Evolutionary conservation across 2,888 invertebrate species (phyloP).

Genomic region (Apoderus coryli): DNA sequence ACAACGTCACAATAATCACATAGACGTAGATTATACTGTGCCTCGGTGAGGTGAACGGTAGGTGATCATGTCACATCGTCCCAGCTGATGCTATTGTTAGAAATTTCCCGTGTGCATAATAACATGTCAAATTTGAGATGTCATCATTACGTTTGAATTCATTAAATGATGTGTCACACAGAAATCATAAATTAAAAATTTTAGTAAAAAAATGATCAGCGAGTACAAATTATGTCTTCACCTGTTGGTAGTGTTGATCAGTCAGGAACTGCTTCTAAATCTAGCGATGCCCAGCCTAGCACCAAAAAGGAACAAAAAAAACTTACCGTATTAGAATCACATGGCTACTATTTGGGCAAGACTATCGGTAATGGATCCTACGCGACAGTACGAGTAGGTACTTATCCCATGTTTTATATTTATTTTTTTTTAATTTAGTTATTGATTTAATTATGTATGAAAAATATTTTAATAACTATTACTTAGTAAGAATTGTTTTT

Average conservation of each 20-base stretch:
- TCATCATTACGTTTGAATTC: too few species aligned
- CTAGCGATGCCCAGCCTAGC: too few species aligned
- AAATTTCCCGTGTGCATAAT: too few species aligned
- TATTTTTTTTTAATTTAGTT: neutral
- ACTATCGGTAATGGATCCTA: slow-evolving; percentile 72
- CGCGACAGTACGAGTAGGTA: slow-evolving; percentile 58
- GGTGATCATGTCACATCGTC: too few species aligned
- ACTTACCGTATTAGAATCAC: slow-evolving; percentile 59
- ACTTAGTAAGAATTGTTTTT: slow-evolving; percentile 4
- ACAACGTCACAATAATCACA: too few species aligned
- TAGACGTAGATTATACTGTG: too few species aligned
- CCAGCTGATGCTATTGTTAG: too few species aligned
- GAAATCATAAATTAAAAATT: too few species aligned
- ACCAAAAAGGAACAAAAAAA: slow-evolving; percentile 22
- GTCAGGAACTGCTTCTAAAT: slow-evolving; percentile 19
- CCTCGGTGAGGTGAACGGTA: too few species aligned
- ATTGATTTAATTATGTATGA: neutral
- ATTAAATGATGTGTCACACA: too few species aligned
- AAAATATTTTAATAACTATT: neutral
- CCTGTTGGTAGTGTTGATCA: slow-evolving; percentile 27
- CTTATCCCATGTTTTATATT: neutral
- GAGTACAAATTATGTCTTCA: slow-evolving; percentile 24
- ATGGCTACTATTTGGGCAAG: slow-evolving; percentile 60
- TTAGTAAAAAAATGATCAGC: slow-evolving; percentile 16
- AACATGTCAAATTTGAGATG: too few species aligned